These are phyloP conservation scores for Acanthopleura granulata DNA, from an alignment of 2,888 invertebrate genomes.

Conservation along the genomic window DNA sequence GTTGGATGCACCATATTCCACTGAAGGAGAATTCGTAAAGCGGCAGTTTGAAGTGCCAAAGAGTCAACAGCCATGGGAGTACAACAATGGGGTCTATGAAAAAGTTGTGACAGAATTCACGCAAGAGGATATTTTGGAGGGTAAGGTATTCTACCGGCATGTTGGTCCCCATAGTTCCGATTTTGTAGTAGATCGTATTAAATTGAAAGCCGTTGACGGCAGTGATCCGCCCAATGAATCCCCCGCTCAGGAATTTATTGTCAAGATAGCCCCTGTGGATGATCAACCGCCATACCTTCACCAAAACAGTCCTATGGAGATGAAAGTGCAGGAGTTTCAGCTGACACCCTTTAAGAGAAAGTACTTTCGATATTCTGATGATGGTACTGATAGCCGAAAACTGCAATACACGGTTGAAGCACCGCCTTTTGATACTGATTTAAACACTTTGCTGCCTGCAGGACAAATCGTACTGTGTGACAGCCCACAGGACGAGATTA, in stretches of 20 bases:
- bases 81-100: slow-evolving; percentile 61
- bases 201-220: slow-evolving; percentile 59
- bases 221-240: slow-evolving; percentile 66
- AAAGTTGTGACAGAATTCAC: slow-evolving; percentile 58
- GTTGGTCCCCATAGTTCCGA: slow-evolving; percentile 53
- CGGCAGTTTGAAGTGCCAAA: slow-evolving; percentile 53
- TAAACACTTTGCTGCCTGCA: slow-evolving; percentile 52
- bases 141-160: slow-evolving; percentile 65
- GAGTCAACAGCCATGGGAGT: slow-evolving; percentile 59
- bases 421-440: slow-evolving; percentile 61
- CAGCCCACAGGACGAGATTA: slow-evolving; percentile 45
- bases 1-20: slow-evolving; percentile 56
- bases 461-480: slow-evolving; percentile 63
- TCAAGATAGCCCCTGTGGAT: slow-evolving; percentile 66
- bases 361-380: slow-evolving; percentile 59
- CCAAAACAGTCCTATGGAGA: slow-evolving; percentile 53
- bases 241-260: slow-evolving; percentile 51
- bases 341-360: slow-evolving; percentile 57
- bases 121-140: slow-evolving; percentile 64
- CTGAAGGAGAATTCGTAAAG: slow-evolving; percentile 55
- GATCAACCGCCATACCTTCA: slow-evolving; percentile 63
- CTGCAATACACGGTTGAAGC: slow-evolving; percentile 53
- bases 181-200: slow-evolving; percentile 54
- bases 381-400: slow-evolving; percentile 57
- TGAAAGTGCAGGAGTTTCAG: slow-evolving; percentile 64